Evolutionary conservation across 2,888 invertebrate species (phyloP).

Genomic region (Caenorhabditis becei): DNA sequence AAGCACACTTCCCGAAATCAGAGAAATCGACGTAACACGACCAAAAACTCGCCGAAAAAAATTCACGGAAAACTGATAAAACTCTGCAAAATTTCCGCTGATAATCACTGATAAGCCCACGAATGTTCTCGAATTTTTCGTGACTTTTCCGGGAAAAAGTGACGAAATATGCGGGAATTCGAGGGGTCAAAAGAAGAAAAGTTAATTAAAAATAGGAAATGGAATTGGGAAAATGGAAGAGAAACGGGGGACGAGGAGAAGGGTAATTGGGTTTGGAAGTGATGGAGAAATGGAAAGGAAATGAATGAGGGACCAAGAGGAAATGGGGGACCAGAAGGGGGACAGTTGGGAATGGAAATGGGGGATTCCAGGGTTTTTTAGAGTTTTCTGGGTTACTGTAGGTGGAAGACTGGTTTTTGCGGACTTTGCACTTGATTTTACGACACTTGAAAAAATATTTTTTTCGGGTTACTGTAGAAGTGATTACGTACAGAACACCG

Average conservation of each 20-base stretch:
- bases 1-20: conserved; percentile 10
- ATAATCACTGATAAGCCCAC: not conserved
- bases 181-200: not conserved
- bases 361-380: too few species aligned
- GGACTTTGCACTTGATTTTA: too few species aligned
- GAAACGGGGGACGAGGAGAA: not conserved
- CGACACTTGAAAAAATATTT: too few species aligned
- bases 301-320: not conserved
- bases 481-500: too few species aligned
- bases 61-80: conserved; percentile 51
- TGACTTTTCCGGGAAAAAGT: conserved; percentile 17
- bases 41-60: conserved; percentile 30
- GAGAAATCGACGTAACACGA: conserved; percentile 39
- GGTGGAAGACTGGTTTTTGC: too few species aligned
- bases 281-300: not conserved
- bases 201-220: conserved; percentile 10
- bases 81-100: not conserved
- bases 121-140: not conserved
- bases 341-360: too few species aligned
- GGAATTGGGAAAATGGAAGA: not conserved
- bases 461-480: too few species aligned
- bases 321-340: not conserved
- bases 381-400: too few species aligned
- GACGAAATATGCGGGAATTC: conserved; percentile 22
- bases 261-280: conserved; percentile 21